These are phyloP conservation scores for Oncorhynchus gorbuscha DNA, from an alignment of 2,113 vertebrate genomes.

Conservation along the genomic window DNA sequence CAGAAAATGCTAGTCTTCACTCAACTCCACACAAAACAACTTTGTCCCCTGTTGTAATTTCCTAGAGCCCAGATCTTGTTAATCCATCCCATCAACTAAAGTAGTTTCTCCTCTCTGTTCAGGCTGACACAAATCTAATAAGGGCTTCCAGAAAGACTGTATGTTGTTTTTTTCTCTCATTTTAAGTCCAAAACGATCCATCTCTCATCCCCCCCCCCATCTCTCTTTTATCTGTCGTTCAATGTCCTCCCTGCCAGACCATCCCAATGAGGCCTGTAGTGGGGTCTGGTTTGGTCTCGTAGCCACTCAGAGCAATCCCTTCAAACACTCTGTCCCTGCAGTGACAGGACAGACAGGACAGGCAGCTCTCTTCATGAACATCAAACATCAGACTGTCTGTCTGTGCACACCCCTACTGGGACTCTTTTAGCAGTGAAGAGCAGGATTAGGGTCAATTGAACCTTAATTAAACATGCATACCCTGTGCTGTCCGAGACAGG, in stretches of 20 bases:
- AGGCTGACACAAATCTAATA: slow-evolving; percentile 35
- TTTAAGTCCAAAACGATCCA: background rate
- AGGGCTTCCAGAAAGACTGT: slow-evolving; percentile 25
- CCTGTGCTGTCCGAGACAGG: background rate
- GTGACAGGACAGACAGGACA: slow-evolving; percentile 21
- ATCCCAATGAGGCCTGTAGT: slow-evolving; percentile 14
- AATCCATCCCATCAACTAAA: slow-evolving; percentile 49
- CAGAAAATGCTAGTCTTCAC: background rate
- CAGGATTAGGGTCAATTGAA: slow-evolving; percentile 1
- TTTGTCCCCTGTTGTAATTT: slow-evolving; percentile 16
- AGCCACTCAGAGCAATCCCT: slow-evolving; percentile 7
- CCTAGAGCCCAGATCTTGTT: slow-evolving; percentile 21
- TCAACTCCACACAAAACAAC: background rate
- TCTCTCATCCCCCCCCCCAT: background rate
- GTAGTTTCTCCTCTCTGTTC: slow-evolving; percentile 27
- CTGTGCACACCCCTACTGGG: background rate
- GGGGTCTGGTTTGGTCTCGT: background rate
- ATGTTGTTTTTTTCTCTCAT: background rate
- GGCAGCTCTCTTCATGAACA: background rate
- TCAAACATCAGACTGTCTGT: background rate
- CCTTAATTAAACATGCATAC: slow-evolving; percentile 1
- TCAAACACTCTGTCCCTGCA: slow-evolving; percentile 26
- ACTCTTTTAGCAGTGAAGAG: slow-evolving; percentile 22
- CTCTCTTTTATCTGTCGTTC: slow-evolving; percentile 9
- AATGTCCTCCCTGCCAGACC: slow-evolving; percentile 25